Percentiles rank a stretch among this genome's conserved stretches.
Evolutionary conservation across 2,113 vertebrate genomes (phyloP).

Genomic region (Bucco capensis): DNA sequence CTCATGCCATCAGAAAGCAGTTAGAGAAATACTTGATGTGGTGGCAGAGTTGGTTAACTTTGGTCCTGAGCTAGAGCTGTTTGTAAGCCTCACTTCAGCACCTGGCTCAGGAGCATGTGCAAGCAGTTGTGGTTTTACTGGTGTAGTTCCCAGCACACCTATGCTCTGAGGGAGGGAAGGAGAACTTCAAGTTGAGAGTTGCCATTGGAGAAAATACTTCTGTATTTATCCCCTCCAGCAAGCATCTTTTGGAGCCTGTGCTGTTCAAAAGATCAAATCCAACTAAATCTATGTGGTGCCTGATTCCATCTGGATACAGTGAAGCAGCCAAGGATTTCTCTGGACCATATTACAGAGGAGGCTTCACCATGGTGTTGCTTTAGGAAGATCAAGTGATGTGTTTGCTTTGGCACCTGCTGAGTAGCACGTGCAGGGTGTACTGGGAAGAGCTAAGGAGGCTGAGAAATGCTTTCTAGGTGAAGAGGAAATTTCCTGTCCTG

Average conservation of each 20-base stretch:
- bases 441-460: background rate
- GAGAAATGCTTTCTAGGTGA: background rate
- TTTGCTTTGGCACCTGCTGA: slow-evolving; percentile 13
- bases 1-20: background rate
- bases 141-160: background rate
- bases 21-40: background rate
- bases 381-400: background rate
- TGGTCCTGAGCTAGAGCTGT: background rate
- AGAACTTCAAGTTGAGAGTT: background rate
- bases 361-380: background rate
- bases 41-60: background rate
- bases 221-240: background rate
- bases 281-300: background rate
- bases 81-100: background rate
- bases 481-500: background rate
- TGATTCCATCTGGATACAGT: background rate
- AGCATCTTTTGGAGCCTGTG: background rate
- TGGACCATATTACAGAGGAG: background rate
- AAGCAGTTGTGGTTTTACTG: background rate
- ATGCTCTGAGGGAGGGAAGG: background rate
- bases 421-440: background rate
- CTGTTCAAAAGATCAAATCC: background rate
- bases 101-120: background rate
- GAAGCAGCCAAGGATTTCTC: background rate
- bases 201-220: background rate